phyloP scores from a whole-genome alignment of 2,113 vertebrate genomes.

The Varanus salvator region DNA sequence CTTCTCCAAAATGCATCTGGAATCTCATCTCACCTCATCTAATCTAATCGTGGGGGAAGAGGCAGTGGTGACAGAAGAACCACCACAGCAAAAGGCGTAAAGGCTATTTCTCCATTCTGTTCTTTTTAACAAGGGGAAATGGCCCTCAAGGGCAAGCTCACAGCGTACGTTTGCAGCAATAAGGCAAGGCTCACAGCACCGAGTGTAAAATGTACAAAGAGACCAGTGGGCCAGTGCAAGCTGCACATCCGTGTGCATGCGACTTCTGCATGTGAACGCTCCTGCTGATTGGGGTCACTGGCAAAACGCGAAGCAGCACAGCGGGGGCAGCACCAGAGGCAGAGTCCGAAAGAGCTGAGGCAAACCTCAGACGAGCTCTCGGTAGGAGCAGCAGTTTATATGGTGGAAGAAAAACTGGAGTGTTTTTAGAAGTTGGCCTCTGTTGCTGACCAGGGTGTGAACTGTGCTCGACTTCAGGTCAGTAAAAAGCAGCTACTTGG shows the following conservation, averaged over 20 bases:
- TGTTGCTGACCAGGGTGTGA: not conserved
- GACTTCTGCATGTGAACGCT: not conserved
- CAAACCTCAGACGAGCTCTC: not conserved
- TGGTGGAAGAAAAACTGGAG: not conserved
- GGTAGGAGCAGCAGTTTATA: not conserved
- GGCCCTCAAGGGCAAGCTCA: not conserved
- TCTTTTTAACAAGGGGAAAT: not conserved
- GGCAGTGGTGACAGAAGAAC: too few relatives aligned
- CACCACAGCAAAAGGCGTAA: not conserved
- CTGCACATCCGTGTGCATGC: too few relatives aligned
- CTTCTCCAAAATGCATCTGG: not conserved
- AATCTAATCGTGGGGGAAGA: not conserved
- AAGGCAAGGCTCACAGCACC: not conserved
- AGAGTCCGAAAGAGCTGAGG: not conserved
- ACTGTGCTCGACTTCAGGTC: not conserved
- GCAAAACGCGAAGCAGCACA: not conserved
- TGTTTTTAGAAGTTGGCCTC: not conserved
- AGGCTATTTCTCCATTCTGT: not conserved
- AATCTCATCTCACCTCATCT: not conserved
- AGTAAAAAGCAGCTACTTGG: not conserved
- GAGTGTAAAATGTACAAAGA: not conserved
- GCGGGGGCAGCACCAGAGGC: too few relatives aligned
- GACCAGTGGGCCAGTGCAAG: not conserved
- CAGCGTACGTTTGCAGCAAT: not conserved
- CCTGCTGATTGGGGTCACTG: not conserved